Evolutionary conservation across 1,140 invertebrate species (phyloP), one percentile per base, ranked within the genome.

Genomic region (Trichomalopsis sarcophagae): DNA sequence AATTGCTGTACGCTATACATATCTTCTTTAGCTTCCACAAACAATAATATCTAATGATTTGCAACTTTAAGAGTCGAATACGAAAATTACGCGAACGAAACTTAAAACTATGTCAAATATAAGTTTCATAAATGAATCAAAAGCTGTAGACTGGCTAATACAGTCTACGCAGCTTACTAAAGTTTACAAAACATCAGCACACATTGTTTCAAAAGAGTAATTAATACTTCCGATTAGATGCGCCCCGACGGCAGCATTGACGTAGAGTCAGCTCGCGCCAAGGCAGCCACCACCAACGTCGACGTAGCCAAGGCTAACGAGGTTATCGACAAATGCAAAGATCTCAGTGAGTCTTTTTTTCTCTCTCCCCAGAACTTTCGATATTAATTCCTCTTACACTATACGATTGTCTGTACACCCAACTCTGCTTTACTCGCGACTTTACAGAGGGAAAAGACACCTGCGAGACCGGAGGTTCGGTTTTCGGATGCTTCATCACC

Each of bases 391-490:
- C 40, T 44, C 40, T 44, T 44, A 44, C 27, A 27, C 9, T 44
- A 10, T 9, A 44, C 47, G 47, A 50, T 50, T 2, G 14, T 10
- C 47, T 50, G 13, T 13, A 10, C 14, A 50, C 47, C 17, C 13
- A 50, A 62, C 17, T 74, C 11, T 50, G 14, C 17, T 83, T 33
- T 14, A 77, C 14, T 76, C 68, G 14, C 10, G 68, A 40, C 17
- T 74, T 69, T 80, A 44, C 69, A 86, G 85, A 23, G 27, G 85
- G 85, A 5, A 82, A 82, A 13, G 71, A 86, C 7, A 55, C 66
- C 2, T 89, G 89, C 36, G n/a, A 86, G 11, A 89, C 86, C 7
- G 88, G 83, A n/a, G 62, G 30, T 3, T 85, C 86, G 0, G 0
- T 89, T 11, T 10, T 86, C 9, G 71, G 68, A 11, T 89, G 88